Percentiles rank a stretch among this genome's conserved stretches.
Evolutionary conservation across 2,797 vertebrate species (phyloP).

Genomic region (Lindbergichthys nudifrons): DNA sequence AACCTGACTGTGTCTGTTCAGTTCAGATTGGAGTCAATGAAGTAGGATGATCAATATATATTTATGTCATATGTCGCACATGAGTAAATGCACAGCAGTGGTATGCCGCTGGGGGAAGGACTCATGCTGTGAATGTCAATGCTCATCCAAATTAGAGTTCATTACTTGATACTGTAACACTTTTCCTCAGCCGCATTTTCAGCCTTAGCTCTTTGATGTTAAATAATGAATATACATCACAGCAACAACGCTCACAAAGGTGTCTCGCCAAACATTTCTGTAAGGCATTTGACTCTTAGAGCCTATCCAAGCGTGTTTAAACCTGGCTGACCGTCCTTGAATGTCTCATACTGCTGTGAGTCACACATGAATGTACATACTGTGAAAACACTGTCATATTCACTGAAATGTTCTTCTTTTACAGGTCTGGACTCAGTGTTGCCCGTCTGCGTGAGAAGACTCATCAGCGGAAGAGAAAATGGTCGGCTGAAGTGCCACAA

Average conservation of each 20-base stretch:
- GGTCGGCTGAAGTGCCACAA: slow-evolving; percentile 62
- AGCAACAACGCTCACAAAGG: slow-evolving; percentile 27
- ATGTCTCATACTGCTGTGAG: slow-evolving; percentile 5
- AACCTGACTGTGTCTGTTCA: slow-evolving; percentile 25
- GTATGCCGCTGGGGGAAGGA: slow-evolving; percentile 8
- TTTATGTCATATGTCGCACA: slow-evolving; percentile 20
- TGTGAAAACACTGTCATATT: slow-evolving; percentile 17
- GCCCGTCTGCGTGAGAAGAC: slow-evolving; percentile 35
- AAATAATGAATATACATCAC: slow-evolving; percentile 51
- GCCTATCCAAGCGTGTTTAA: slow-evolving; percentile 34
- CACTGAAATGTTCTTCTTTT: slow-evolving; percentile 28
- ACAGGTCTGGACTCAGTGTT: slow-evolving; percentile 50
- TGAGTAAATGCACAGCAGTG: background rate
- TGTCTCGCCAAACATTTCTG: slow-evolving; percentile 32
- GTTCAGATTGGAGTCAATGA: slow-evolving; percentile 32
- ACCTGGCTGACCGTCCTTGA: slow-evolving; percentile 40
- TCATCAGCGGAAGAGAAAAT: slow-evolving; percentile 34
- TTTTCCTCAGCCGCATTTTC: slow-evolving; percentile 38
- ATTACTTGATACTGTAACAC: slow-evolving; percentile 36
- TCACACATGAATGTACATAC: background rate
- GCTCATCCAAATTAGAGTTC: slow-evolving; percentile 40
- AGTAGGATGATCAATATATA: slow-evolving; percentile 36
- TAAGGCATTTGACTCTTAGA: slow-evolving; percentile 36
- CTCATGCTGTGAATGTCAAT: slow-evolving; percentile 31
- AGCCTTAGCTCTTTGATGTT: slow-evolving; percentile 39